Percentiles rank a stretch among this genome's conserved stretches.
phyloP scores from a whole-genome alignment of 2,113 vertebrate genomes.

The Crotalus tigris region DNA sequence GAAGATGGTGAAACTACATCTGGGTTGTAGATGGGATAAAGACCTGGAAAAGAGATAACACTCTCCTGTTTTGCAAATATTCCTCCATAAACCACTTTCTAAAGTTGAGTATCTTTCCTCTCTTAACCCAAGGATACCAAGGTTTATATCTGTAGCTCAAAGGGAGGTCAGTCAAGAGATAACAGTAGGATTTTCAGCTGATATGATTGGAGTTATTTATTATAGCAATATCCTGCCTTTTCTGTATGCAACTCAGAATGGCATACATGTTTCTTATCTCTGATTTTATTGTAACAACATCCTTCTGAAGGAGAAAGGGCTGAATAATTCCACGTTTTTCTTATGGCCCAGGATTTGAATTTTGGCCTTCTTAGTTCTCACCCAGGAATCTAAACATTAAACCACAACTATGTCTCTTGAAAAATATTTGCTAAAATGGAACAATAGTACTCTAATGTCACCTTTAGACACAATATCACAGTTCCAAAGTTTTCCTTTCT shows the following conservation, averaged over 20 bases:
- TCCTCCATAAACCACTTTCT: slow-evolving; percentile 26
- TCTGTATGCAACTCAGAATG: neutral
- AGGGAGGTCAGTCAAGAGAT: neutral
- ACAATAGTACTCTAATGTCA: neutral
- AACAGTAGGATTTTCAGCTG: neutral
- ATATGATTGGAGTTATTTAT: neutral
- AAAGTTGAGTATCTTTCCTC: neutral
- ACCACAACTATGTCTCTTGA: neutral
- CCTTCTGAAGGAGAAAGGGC: neutral
- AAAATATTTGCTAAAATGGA: neutral
- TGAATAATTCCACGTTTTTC: neutral
- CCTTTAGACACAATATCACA: neutral
- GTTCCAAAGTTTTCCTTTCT: neutral
- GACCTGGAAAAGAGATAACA: neutral
- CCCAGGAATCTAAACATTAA: neutral
- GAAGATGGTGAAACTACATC: neutral
- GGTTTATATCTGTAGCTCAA: neutral
- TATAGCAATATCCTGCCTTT: neutral
- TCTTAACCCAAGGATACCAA: neutral
- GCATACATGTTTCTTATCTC: neutral
- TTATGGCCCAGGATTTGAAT: neutral
- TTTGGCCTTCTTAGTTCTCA: neutral
- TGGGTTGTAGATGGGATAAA: neutral
- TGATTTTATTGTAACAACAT: neutral
- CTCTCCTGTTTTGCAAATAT: neutral